A percentile compares a stretch with the other conserved stretches of the same genome.
These are phyloP conservation scores for Anthoscopus minutus DNA, from an alignment of 2,113 vertebrate genomes.

Conservation along the genomic window DNA sequence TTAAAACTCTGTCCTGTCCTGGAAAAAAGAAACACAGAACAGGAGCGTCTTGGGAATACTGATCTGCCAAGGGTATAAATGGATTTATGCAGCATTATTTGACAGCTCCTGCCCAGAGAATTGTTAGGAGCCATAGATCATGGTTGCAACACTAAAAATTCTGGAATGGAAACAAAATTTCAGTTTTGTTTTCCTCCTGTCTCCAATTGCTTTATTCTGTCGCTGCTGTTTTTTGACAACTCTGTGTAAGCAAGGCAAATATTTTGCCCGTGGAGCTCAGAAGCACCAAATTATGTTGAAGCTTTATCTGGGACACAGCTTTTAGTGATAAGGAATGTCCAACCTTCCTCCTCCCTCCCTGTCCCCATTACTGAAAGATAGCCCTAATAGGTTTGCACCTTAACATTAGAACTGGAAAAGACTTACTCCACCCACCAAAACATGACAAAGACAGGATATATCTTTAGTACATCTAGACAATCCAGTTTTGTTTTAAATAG, in stretches of 20 bases:
- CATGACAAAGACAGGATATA: neutral
- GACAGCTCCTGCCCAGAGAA: neutral
- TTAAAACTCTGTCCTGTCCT: neutral
- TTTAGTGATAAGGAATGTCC: neutral
- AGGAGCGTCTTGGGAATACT: neutral
- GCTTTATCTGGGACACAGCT: neutral
- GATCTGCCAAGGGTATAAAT: neutral
- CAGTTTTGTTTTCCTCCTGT: neutral
- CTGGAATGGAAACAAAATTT: slow-evolving; percentile 10
- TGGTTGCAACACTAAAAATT: slow-evolving; percentile 2
- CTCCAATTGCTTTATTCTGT: neutral
- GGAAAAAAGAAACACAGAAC: neutral
- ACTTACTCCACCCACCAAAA: neutral
- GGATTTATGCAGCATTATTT: slow-evolving; percentile 1
- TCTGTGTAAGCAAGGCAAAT: neutral
- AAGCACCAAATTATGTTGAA: neutral
- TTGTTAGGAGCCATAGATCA: slow-evolving; percentile 11
- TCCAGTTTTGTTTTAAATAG: neutral
- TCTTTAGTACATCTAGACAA: neutral
- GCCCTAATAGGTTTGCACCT: neutral
- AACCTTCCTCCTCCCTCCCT: neutral
- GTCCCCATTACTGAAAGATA: neutral
- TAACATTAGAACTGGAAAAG: neutral
- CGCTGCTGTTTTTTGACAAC: neutral
- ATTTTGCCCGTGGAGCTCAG: neutral